Evolutionary conservation across 2,888 invertebrate species (phyloP).

Genomic region (Scaptomyza tumidula): DNA sequence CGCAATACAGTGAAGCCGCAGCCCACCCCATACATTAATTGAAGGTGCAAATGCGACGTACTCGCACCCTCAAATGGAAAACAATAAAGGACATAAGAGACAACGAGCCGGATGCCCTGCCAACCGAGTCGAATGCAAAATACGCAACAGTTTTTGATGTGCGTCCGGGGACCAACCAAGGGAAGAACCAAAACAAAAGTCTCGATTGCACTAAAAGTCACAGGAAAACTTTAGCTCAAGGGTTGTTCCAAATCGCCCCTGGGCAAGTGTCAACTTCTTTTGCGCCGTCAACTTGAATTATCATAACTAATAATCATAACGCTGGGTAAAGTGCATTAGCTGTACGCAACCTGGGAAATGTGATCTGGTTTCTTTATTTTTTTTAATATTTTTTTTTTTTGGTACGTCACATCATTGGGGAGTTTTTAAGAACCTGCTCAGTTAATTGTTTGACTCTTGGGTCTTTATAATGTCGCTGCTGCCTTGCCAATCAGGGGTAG

Average conservation of each 20-base stretch:
- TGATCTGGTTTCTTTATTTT: conserved; percentile 40
- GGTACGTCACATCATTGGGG: conserved; percentile 56
- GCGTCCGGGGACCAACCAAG: conserved; percentile 58
- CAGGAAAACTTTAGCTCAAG: conserved; percentile 51
- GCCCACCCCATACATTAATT: conserved; percentile 64
- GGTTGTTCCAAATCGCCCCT: conserved; percentile 51
- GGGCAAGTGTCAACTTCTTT: conserved; percentile 66
- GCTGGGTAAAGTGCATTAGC: conserved; percentile 64
- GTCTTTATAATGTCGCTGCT: conserved; percentile 41
- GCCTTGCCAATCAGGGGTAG: conserved; percentile 51
- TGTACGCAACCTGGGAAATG: conserved; percentile 38
- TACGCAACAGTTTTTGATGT: conserved; percentile 80
- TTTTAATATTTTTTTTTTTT: conserved; percentile 35
- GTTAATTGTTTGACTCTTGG: conserved; percentile 68
- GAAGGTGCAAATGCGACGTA: conserved; percentile 79
- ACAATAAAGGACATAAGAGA: conserved; percentile 64
- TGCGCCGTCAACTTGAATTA: conserved; percentile 74
- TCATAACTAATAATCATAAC: conserved; percentile 78
- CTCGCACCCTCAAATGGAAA: conserved; percentile 74
- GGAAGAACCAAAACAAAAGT: conserved; percentile 35
- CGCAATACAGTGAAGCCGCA: neutral
- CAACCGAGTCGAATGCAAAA: conserved; percentile 65
- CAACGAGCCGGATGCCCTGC: conserved; percentile 47
- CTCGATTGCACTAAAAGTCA: conserved; percentile 58
- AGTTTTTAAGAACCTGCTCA: conserved; percentile 63